Percentiles rank a stretch among this genome's conserved stretches.
Evolutionary conservation across 2,888 invertebrate genomes (phyloP).

Genomic region (Resseliella maxima): DNA sequence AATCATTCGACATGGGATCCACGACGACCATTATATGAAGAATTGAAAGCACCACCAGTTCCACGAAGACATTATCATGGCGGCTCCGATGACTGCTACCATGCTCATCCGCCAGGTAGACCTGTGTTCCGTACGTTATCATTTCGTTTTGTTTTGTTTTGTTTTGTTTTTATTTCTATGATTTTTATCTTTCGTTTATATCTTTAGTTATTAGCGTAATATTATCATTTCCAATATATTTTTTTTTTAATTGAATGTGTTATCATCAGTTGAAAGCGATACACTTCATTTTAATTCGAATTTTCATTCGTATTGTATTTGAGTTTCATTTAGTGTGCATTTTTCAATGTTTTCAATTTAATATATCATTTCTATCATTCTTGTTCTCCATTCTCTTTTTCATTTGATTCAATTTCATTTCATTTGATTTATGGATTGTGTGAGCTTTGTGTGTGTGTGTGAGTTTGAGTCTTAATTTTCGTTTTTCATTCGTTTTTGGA

Average conservation of each 20-base stretch:
- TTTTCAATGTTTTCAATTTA: neutral
- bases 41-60: slow-evolving; percentile 78
- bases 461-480: neutral
- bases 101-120: slow-evolving; percentile 66
- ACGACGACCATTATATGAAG: slow-evolving; percentile 88
- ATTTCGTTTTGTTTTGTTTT: no score
- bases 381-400: neutral
- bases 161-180: slow-evolving; percentile 53
- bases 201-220: neutral
- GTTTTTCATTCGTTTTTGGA: neutral
- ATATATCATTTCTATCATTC: neutral
- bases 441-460: slow-evolving; percentile 42
- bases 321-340: neutral
- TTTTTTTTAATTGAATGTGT: neutral
- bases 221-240: neutral
- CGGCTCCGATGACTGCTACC: slow-evolving; percentile 66
- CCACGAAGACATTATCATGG: slow-evolving; percentile 66
- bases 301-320: neutral
- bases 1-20: slow-evolving; percentile 89
- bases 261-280: neutral
- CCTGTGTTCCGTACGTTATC: slow-evolving; percentile 53
- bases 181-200: slow-evolving; percentile 1
- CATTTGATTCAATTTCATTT: neutral
- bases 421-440: neutral
- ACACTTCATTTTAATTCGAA: neutral